Evolutionary conservation across 2,113 vertebrate genomes (phyloP), one percentile per base, ranked within the genome.

Genomic region (Sander lucioperca): DNA sequence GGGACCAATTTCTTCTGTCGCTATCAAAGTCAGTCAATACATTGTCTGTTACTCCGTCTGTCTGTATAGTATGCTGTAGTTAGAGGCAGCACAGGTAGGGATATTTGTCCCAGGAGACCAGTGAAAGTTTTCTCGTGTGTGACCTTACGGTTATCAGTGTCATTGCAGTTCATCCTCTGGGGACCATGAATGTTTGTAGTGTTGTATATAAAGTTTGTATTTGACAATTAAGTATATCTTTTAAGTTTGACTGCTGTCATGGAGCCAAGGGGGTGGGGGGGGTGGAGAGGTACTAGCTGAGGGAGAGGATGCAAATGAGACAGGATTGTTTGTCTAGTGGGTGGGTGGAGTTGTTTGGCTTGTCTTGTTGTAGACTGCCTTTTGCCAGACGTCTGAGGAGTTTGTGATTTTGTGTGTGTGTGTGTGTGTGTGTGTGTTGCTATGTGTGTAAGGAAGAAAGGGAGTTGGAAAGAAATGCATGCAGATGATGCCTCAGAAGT

Each of bases 341-440:
- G 75, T 88, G 91, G 93, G 92, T 89, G 92, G 89, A 91, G 89
- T 85, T 87, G 88, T 91, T 94, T 92, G 79, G 84, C 88, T 83
- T 77, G 87, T 90, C 81, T 78, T 77, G 50, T 82, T 80, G 69
- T 74, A 43, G 67, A 53, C 81, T 47, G 74, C 59, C 62, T 73
- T 78, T 73, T 76, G 80, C 77, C 89, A 89, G 77, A 91, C 59
- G n/a, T 82, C 62, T 83, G 21, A 48, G 33, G 74, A 53, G 67
- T 78, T 57, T 80, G 63, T 36, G 62, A 23, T 12, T 62, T 30
- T 70, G 51, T 74, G 71, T 19, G 53, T 47, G 36, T 10, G 36
- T 36, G 36, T 36, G 39, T 74, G 45, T 70, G 53, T 74, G 67
- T 19, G 53, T 43, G 43, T 77, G 45, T 66, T 16, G 16, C 23